Evolutionary conservation across 2,113 vertebrate species (phyloP).

Genomic region (Galemys pyrenaicus): DNA sequence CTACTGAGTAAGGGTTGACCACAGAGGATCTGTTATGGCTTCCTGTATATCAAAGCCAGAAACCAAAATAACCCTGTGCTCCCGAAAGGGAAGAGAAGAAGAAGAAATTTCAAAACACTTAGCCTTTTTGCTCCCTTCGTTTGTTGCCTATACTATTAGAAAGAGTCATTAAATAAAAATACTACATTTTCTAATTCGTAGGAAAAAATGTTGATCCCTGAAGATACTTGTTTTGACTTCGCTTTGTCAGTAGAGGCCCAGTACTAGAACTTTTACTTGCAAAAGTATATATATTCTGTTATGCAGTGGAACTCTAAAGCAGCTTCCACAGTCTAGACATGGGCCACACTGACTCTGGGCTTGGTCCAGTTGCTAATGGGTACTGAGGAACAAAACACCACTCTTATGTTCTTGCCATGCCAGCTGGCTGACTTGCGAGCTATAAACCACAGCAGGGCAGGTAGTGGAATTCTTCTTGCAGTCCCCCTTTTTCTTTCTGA

Average conservation of each 20-base stretch:
- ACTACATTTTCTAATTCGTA: not conserved
- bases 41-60: slow-evolving; percentile 12
- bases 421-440: not conserved
- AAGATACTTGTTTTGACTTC: not conserved
- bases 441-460: not conserved
- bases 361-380: slow-evolving; percentile 47
- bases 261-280: not conserved
- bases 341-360: not conserved
- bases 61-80: not conserved
- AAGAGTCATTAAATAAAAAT: not conserved
- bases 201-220: not conserved
- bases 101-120: not conserved
- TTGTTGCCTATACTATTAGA: slow-evolving; percentile 2
- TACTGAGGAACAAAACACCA: not conserved
- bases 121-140: not conserved
- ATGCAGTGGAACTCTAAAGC: not conserved
- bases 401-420: not conserved
- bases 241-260: not conserved
- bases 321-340: not conserved
- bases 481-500: not conserved
- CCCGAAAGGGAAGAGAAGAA: not conserved
- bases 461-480: not conserved
- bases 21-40: not conserved
- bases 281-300: not conserved
- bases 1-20: not conserved